Base-by-base conservation (phyloP, 2,888 invertebrate genomes). In the Cantharis rufa region DNA sequence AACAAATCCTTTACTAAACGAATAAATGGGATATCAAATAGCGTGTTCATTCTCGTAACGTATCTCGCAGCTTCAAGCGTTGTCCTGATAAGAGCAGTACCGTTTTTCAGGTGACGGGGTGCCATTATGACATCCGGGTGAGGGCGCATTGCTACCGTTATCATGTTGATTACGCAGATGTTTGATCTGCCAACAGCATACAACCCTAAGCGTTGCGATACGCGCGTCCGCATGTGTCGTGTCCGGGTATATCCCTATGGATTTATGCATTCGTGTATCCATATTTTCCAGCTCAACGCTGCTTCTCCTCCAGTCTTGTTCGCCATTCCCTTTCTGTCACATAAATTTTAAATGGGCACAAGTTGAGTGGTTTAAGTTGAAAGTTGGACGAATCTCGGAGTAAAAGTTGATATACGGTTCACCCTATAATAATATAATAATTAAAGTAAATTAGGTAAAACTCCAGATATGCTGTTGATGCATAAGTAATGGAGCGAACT, bases 61-160 rank as follows among this genome's bases (percentile, higher is more conserved):
- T 68, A 78, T 78, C 70, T 71, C 73, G 62, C 15, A 48, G 78
- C 76, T 72, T 16, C 74, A 68, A 75, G 78, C 76, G 73, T 69
- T 71, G 76, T 48, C 24, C 73, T 70, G 78, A 78, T 78, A 78
- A 78, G 78, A 75, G 73, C 63, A 62, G 73, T 28, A 71, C 68
- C 76, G 78, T 78, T 78, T 78, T 78, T 78, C 78, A 78, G 78
- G 78, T 78, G 78, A 72, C 78, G 75, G 69, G 64, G 77, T 72
- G 75, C 78, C 72, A 74, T 78, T 78, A 78, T 76, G 76, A 76
- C 75, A 76, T 78, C 78, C 78, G 78, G 48, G 78, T 69, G 73
- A 76, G 78, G 71, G 78, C 70, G 71, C 74, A 76, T 66, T 73
- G 78, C 74, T 71, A 64, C 74, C 69, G 76, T 76, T 78, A 78